A percentile compares a stretch with the other conserved stretches of the same genome.
Conservation (phyloP, 2,888 invertebrate species). For the Hedychridium roseum region DNA sequence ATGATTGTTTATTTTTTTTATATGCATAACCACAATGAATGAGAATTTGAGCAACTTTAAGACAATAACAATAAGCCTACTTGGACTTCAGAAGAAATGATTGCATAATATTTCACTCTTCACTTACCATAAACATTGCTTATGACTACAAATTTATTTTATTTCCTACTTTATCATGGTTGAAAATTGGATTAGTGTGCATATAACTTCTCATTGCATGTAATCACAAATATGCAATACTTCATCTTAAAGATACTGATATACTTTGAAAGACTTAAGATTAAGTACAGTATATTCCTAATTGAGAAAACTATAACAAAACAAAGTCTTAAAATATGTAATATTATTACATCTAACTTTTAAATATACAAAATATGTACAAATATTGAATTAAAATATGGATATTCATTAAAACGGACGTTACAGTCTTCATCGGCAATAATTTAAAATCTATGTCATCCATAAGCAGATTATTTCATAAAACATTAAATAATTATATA, state of each 20-base stretch:
- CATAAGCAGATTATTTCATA: too few species aligned
- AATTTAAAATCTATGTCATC: too few species aligned
- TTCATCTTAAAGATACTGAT: too few species aligned
- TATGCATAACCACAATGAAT: background rate
- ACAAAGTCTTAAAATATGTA: constrained; percentile 2
- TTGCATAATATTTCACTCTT: background rate
- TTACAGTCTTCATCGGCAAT: constrained; percentile 2
- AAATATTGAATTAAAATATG: constrained; percentile 1
- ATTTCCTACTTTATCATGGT: too few species aligned
- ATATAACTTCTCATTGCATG: too few species aligned
- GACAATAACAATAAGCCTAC: background rate
- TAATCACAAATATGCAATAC: too few species aligned
- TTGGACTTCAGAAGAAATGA: constrained; percentile 1
- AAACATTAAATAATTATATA: too few species aligned
- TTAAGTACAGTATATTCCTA: constrained; percentile 4
- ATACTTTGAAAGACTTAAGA: too few species aligned
- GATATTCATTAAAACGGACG: constrained; percentile 6
- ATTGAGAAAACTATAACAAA: constrained; percentile 2
- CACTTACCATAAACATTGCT: too few species aligned
- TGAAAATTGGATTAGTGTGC: too few species aligned
- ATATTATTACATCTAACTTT: background rate
- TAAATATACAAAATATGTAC: background rate
- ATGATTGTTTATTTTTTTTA: background rate
- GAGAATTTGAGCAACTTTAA: background rate
- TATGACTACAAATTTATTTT: too few species aligned